Conservation (phyloP, 2,797 vertebrate genomes). For the Mionectes olivaceus region DNA sequence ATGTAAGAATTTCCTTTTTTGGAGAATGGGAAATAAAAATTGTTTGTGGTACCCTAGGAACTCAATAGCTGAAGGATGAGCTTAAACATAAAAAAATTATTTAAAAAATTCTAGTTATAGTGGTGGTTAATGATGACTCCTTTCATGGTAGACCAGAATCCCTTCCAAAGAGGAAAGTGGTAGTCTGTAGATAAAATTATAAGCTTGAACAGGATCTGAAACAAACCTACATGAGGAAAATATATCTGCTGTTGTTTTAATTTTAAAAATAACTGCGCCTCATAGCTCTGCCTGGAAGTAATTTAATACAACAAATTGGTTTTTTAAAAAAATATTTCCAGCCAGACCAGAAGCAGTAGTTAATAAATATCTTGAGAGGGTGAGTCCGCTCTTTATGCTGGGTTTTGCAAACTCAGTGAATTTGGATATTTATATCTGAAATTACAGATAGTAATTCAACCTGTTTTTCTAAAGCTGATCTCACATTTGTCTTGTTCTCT, state of each 20-base stretch:
- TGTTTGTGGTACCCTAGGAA: background rate
- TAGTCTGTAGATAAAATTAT: conserved; percentile 39
- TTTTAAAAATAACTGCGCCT: conserved; percentile 28
- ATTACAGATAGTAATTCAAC: background rate
- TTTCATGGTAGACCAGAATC: conserved; percentile 23
- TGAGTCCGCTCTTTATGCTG: background rate
- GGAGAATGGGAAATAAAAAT: background rate
- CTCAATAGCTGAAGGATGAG: background rate
- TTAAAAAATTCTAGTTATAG: background rate
- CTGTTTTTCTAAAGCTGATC: background rate
- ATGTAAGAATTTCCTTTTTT: background rate
- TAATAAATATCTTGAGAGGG: conserved; percentile 19
- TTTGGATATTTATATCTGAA: conserved; percentile 22
- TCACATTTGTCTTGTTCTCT: background rate
- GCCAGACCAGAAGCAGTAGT: background rate
- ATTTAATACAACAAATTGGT: conserved; percentile 28
- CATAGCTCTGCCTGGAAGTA: conserved; percentile 40
- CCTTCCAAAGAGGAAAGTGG: background rate
- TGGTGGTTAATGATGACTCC: background rate
- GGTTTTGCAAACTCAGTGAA: conserved; percentile 14
- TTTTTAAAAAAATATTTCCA: background rate
- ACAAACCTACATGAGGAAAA: conserved; percentile 9
- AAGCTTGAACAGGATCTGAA: conserved; percentile 33
- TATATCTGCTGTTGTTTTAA: background rate
- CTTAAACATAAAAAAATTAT: background rate